phyloP scores from a whole-genome alignment of 2,888 invertebrate species.

The Volucella bombylans region DNA sequence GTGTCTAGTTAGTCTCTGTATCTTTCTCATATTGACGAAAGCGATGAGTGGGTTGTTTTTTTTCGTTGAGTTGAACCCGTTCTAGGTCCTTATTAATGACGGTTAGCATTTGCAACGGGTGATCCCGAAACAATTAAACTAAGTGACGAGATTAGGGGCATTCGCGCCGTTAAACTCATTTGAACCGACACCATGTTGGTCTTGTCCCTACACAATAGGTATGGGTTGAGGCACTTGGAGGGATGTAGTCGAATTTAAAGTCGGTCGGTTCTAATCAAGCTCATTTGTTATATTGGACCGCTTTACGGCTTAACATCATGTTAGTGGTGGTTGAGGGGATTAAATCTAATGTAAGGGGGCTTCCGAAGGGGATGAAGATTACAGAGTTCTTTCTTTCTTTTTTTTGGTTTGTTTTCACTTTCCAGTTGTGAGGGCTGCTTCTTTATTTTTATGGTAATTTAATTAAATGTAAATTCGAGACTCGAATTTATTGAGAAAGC shows the following conservation, averaged over 20 bases:
- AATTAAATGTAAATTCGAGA: slow-evolving; percentile 71
- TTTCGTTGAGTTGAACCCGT: slow-evolving; percentile 32
- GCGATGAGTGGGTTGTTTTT: slow-evolving; percentile 28
- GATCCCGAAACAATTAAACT: slow-evolving; percentile 72
- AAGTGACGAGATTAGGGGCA: slow-evolving; percentile 71
- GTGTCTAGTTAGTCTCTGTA: neutral
- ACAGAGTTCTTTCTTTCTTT: neutral
- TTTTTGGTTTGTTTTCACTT: neutral
- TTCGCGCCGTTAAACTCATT: slow-evolving; percentile 70
- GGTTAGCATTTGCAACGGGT: slow-evolving; percentile 66
- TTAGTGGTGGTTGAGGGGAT: slow-evolving; percentile 65
- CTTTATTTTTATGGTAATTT: slow-evolving; percentile 54
- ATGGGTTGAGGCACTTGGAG: slow-evolving; percentile 11
- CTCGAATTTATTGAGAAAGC: slow-evolving; percentile 65
- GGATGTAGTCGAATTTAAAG: slow-evolving; percentile 60
- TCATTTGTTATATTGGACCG: slow-evolving; percentile 65
- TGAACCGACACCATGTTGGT: slow-evolving; percentile 49
- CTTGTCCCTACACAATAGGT: neutral
- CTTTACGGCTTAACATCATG: slow-evolving; percentile 65
- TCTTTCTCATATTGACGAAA: neutral
- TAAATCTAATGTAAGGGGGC: slow-evolving; percentile 36
- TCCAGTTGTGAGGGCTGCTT: slow-evolving; percentile 11
- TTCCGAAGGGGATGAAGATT: neutral
- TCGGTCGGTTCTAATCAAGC: slow-evolving; percentile 61
- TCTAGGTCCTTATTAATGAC: slow-evolving; percentile 62